These are phyloP conservation scores for Drosophila insularis DNA, from an alignment of 1,140 invertebrate genomes.

Conservation along the genomic window DNA sequence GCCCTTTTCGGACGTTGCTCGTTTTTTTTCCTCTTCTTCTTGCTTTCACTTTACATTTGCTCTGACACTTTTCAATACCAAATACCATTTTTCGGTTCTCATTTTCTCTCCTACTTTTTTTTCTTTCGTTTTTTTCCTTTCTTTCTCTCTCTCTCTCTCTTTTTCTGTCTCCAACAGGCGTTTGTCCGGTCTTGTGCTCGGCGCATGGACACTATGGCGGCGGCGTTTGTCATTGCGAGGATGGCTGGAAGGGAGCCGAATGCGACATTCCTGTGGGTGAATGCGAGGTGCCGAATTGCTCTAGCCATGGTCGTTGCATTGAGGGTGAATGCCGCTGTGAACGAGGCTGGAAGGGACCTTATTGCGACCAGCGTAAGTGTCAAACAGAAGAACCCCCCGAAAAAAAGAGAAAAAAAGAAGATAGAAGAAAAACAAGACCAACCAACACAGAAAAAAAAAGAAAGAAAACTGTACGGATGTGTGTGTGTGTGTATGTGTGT, in stretches of 20 bases:
- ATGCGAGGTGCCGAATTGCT: constrained; percentile 96
- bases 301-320: constrained; percentile 94
- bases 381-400: constrained; percentile 24
- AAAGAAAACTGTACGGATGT: neutral
- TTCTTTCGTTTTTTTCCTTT: neutral
- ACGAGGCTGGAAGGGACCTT: constrained; percentile 93
- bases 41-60: constrained; percentile 34
- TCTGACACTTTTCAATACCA: constrained; percentile 62
- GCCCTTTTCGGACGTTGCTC: neutral
- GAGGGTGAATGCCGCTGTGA: constrained; percentile 94
- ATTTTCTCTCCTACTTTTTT: constrained; percentile 1
- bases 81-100: constrained; percentile 26
- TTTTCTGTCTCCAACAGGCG: constrained; percentile 84
- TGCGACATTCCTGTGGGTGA: constrained; percentile 96
- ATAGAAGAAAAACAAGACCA: neutral
- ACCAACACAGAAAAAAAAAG: neutral
- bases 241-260: constrained; percentile 97
- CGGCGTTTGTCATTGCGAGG: constrained; percentile 97
- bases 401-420: neutral
- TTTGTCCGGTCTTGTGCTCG: constrained; percentile 98
- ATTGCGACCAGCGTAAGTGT: constrained; percentile 91
- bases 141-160: neutral
- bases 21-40: constrained; percentile 39
- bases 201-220: constrained; percentile 97
- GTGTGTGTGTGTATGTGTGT: constrained; percentile 28